Conservation (phyloP, 2,888 invertebrate species). For the Minunthozetes semirufus region DNA sequence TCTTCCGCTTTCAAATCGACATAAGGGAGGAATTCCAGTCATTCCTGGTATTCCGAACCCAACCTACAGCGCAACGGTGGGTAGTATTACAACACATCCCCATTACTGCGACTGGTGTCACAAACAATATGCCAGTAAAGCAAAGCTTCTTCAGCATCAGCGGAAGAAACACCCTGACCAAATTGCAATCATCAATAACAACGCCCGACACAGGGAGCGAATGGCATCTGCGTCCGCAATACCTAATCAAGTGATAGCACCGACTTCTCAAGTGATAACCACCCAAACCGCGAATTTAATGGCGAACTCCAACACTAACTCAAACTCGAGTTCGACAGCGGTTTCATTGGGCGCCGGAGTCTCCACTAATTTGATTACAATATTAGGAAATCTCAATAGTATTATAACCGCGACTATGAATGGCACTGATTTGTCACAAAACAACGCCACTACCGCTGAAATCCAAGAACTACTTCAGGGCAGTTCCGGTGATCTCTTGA, state of each 20-base stretch:
- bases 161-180: slow-evolving; percentile 50
- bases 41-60: slow-evolving; percentile 52
- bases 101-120: slow-evolving; percentile 72
- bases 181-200: slow-evolving; percentile 41
- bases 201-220: slow-evolving; percentile 28
- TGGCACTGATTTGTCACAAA: neutral
- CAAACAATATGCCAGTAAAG: slow-evolving; percentile 75
- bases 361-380: slow-evolving; percentile 26
- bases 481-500: slow-evolving; percentile 49
- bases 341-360: slow-evolving; percentile 15
- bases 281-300: neutral
- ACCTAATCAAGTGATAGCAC: neutral
- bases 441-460: neutral
- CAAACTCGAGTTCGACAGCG: neutral
- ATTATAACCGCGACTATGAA: slow-evolving; percentile 25
- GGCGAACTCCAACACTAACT: neutral
- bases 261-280: neutral
- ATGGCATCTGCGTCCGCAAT: neutral
- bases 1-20: slow-evolving; percentile 36
- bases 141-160: slow-evolving; percentile 55
- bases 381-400: slow-evolving; percentile 33
- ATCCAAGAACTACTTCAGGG: slow-evolving; percentile 33
- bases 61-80: slow-evolving; percentile 63
- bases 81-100: slow-evolving; percentile 62
- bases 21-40: slow-evolving; percentile 51